Base-by-base conservation (phyloP, 2,113 vertebrate species). In the Callaeas wilsoni region DNA sequence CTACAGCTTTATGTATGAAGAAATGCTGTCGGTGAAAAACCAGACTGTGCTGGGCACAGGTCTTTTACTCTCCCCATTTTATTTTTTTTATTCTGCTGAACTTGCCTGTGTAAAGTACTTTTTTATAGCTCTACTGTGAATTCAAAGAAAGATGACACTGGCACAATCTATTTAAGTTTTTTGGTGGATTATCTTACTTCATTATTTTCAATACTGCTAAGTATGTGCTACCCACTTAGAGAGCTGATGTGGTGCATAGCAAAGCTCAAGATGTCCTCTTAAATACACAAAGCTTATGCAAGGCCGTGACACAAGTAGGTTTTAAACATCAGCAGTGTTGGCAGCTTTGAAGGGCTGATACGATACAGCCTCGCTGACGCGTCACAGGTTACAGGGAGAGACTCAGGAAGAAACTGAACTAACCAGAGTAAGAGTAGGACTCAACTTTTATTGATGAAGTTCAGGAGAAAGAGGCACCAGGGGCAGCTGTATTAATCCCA, bases 401-500 rank as follows among this genome's bases (percentile, higher is more conserved):
- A 91, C 46, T 87, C 70, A 59, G 90, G 78, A 85, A 82, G 94
- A 92, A 96, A 84, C 81, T 62, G 86, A 96, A 92, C 95, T 91
- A 94, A 59, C 70, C 91, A 84, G 76, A 87, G 53, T 60, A 93
- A 90, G 84, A 96, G 79, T 39, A 84, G 81, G 78, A 91, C 84
- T 71, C 89, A 87, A 89, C 46, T 94, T 95, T 96, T 96, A 95
- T 91, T 91, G 94, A 96, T 95, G 94, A 95, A 94, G 87, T 96
- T 88, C 81, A 64, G 95, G 89, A 75, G 67, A 95, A 94, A 94
- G 76, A 95, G 87, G 80, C 85, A 93, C 82, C 1, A 4, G 80
- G 87, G 82, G 91, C 95, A 95, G 91, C 89, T 92, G 93, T 94
- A 96, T 97, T 97, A 97, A 97, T 96, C 95, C 96, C 41, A 6